Evolutionary conservation across 2,888 invertebrate genomes (phyloP).

Genomic region (Diadegma fenestrale): DNA sequence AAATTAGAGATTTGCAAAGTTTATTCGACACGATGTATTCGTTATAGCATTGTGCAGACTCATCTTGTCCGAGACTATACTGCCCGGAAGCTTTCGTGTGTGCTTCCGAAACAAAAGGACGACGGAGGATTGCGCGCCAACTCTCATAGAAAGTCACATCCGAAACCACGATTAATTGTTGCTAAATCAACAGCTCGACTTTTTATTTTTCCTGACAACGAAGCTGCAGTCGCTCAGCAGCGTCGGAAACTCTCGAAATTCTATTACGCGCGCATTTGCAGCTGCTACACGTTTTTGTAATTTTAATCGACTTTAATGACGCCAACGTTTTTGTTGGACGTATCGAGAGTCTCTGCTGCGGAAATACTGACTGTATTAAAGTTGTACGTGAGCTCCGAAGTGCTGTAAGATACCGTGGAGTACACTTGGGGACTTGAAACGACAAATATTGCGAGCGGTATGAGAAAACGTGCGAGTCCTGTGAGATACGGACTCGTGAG

Average conservation of each 20-base stretch:
- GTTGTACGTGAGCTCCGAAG: conserved; percentile 57
- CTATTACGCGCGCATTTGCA: neutral
- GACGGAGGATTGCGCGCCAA: neutral
- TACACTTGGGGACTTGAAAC: conserved; percentile 29
- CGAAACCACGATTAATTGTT: neutral
- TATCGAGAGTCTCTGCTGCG: neutral
- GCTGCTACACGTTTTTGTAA: neutral
- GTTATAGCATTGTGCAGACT: conserved; percentile 41
- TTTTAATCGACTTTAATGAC: neutral
- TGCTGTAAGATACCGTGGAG: conserved; percentile 37
- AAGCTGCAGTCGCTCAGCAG: neutral
- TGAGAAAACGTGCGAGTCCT: conserved; percentile 34
- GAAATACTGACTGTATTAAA: conserved; percentile 45
- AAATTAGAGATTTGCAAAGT: conserved; percentile 52
- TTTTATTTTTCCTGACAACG: neutral
- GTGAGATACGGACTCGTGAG: neutral
- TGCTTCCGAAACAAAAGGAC: neutral
- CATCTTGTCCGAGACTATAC: conserved; percentile 11
- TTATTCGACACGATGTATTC: conserved; percentile 51
- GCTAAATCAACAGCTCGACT: neutral
- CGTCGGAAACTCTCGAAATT: neutral
- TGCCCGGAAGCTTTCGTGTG: neutral
- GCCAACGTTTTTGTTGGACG: neutral
- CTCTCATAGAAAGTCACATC: neutral
- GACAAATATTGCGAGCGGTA: conserved; percentile 40